These are phyloP conservation scores for Xyliphius kryptos DNA, from an alignment of 2,113 vertebrate genomes.

Conservation along the genomic window DNA sequence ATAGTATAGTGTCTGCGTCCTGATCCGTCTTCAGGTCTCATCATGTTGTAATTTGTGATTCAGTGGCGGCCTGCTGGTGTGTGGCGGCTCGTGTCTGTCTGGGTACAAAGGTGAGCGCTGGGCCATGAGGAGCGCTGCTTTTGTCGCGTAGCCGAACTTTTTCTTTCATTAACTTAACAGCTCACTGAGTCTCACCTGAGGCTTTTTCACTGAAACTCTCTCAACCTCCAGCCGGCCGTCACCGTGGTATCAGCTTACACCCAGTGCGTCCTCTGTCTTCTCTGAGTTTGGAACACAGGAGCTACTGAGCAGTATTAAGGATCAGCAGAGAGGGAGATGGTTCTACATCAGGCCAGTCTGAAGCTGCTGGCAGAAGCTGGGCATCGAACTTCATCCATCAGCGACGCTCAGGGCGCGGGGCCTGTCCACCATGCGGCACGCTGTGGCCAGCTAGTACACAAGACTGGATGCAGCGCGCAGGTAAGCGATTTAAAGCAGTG, in stretches of 20 bases:
- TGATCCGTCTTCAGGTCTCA: conserved; percentile 23
- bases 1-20: too few species aligned
- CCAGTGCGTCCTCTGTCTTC: conserved; percentile 2
- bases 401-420: conserved; percentile 67
- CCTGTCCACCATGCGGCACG: conserved; percentile 73
- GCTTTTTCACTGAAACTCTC: conserved; percentile 22
- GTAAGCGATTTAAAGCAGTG: too few species aligned
- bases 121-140: conserved; percentile 27
- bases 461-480: too few species aligned
- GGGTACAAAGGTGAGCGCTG: conserved; percentile 45
- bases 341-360: conserved; percentile 66
- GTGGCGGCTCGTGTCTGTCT: conserved; percentile 51
- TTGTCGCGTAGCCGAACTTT: conserved; percentile 37
- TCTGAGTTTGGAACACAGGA: conserved; percentile 22
- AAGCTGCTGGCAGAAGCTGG: conserved; percentile 68
- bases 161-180: conserved; percentile 68
- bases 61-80: conserved; percentile 24
- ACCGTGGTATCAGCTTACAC: conserved; percentile 60
- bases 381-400: conserved; percentile 48
- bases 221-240: conserved; percentile 55
- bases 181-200: conserved; percentile 49
- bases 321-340: conserved; percentile 48
- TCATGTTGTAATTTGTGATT: not conserved
- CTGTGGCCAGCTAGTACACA: conserved; percentile 56
- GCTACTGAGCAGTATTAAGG: conserved; percentile 8